phyloP scores from a whole-genome alignment of 1,140 invertebrate species.

The Teleogryllus occipitalis region DNA sequence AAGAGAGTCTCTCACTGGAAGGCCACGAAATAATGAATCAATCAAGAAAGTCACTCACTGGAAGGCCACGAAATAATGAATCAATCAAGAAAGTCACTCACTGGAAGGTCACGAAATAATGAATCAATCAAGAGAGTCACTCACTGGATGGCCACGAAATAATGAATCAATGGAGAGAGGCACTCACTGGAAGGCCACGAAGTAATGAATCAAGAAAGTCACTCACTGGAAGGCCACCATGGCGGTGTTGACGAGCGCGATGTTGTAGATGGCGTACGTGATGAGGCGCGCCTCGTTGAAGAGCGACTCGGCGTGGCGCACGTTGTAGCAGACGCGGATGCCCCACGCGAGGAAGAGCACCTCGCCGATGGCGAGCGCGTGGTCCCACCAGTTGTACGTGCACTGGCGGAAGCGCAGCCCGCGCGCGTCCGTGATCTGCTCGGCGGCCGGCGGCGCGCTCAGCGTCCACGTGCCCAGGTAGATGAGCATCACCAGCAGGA shows the following conservation, averaged over 20 bases:
- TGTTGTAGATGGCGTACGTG: slow-evolving; percentile 89
- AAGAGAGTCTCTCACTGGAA: no score
- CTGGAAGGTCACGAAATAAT: no score
- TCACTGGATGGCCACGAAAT: no score
- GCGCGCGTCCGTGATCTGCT: slow-evolving; percentile 62
- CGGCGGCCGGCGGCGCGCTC: slow-evolving; percentile 65
- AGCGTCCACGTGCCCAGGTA: slow-evolving; percentile 85
- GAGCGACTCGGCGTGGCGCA: slow-evolving; percentile 81
- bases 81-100: no score
- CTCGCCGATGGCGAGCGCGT: slow-evolving; percentile 79
- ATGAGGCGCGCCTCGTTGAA: slow-evolving; percentile 89
- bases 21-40: no score
- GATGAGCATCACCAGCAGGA: slow-evolving; percentile 77
- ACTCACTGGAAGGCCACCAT: slow-evolving; percentile 71
- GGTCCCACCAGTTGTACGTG: slow-evolving; percentile 88
- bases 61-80: no score
- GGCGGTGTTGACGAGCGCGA: slow-evolving; percentile 79
- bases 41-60: no score
- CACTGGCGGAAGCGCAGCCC: slow-evolving; percentile 80
- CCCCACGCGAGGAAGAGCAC: slow-evolving; percentile 84
- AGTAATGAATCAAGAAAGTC: no score
- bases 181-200: no score
- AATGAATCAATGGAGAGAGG: no score
- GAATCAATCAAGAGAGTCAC: no score
- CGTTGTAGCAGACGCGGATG: slow-evolving; percentile 81